Percentiles rank a stretch among this genome's conserved stretches.
phyloP scores from a whole-genome alignment of 2,888 invertebrate genomes.

The Pristionchus mayeri region DNA sequence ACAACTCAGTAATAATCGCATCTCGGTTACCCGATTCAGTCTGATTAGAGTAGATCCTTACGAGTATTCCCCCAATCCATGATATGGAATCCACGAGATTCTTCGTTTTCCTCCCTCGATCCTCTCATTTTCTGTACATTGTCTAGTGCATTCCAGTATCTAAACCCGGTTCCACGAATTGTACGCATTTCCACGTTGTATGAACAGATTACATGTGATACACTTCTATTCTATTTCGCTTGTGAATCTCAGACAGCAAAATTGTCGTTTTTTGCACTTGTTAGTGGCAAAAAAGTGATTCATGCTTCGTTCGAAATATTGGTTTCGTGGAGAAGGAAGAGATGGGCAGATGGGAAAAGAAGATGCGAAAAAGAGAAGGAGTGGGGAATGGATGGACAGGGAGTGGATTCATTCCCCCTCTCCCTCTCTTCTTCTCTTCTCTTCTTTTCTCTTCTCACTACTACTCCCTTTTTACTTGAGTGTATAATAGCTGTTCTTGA shows the following conservation, averaged over 20 bases:
- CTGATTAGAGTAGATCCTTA: not conserved
- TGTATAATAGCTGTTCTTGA: constrained; percentile 17
- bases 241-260: too few species aligned
- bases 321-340: not conserved
- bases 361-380: constrained; percentile 11
- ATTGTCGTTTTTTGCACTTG: too few species aligned
- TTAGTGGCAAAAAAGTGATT: too few species aligned
- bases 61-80: not conserved
- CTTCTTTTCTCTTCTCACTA: constrained; percentile 22
- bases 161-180: not conserved
- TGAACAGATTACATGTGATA: constrained; percentile 26
- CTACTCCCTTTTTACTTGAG: not conserved
- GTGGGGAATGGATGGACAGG: not conserved
- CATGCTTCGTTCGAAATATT: not conserved
- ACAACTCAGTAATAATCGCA: constrained; percentile 59
- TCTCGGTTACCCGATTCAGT: constrained; percentile 15
- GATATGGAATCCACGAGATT: not conserved
- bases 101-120: not conserved
- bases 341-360: not conserved
- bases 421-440: not conserved
- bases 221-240: too few species aligned
- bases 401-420: not conserved
- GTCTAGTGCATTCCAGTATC: not conserved
- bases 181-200: constrained; percentile 18
- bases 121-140: constrained; percentile 22